These are phyloP conservation scores for fruit fly (Drosophila melanogaster) DNA, from an alignment of 1,140 invertebrate genomes.

Conservation along the genomic window DNA sequence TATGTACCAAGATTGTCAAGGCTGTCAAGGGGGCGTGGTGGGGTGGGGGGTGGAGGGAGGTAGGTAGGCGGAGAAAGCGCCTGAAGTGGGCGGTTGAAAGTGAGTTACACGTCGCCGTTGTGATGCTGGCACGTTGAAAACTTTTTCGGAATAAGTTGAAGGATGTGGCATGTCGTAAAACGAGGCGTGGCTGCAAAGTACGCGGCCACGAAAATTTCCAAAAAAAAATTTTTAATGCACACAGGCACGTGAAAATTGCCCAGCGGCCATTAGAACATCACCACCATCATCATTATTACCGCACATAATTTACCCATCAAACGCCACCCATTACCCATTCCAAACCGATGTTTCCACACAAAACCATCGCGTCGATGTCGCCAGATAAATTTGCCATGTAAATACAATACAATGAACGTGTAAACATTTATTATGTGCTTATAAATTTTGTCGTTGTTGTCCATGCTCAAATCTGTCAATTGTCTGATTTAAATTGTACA, in stretches of 20 bases:
- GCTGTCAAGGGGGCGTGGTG: conserved; percentile 7
- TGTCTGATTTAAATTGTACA: conserved; percentile 54
- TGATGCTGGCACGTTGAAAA: conserved; percentile 62
- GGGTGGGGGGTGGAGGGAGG: too few relatives aligned
- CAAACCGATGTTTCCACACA: conserved; percentile 3
- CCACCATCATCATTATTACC: background rate
- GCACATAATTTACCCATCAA: background rate
- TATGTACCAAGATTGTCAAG: conserved; percentile 32
- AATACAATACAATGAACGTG: conserved; percentile 54
- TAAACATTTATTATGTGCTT: conserved; percentile 57
- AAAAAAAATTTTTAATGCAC: conserved; percentile 45
- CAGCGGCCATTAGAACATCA: conserved; percentile 7
- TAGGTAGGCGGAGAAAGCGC: too few relatives aligned
- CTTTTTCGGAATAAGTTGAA: conserved; percentile 70
- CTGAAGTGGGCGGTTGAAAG: conserved; percentile 6
- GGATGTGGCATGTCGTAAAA: conserved; percentile 52
- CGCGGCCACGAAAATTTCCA: conserved; percentile 39
- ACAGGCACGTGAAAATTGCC: conserved; percentile 28
- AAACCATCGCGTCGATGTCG: conserved; percentile 1
- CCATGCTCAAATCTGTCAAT: conserved; percentile 41
- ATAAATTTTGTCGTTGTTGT: conserved; percentile 26
- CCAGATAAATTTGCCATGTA: conserved; percentile 52
- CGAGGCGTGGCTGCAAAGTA: conserved; percentile 38
- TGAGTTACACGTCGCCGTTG: conserved; percentile 47
- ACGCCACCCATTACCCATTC: background rate